A percentile compares a stretch with the other conserved stretches of the same genome.
Conservation (phyloP, 1,140 invertebrate species). For the Capitella teleta region DNA sequence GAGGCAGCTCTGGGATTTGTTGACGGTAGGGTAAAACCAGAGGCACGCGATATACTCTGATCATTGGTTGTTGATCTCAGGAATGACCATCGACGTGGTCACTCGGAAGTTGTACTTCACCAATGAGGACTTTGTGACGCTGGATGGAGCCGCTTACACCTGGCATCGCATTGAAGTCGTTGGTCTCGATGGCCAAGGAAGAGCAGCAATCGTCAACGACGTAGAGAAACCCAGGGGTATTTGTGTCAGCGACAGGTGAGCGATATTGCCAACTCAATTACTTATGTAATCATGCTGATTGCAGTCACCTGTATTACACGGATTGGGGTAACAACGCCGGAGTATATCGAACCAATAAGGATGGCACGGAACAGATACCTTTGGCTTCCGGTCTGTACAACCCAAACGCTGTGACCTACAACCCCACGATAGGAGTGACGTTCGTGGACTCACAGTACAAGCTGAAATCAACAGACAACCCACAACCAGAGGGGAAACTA, state of each 20-base stretch:
- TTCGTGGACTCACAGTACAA: conserved; percentile 23
- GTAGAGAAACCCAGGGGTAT: conserved; percentile 20
- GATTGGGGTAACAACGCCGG: conserved; percentile 22
- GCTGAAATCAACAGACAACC: no score
- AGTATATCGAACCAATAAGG: conserved; percentile 16
- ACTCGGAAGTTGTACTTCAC: conserved; percentile 10
- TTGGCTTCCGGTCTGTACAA: conserved; percentile 16
- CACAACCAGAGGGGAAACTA: no score
- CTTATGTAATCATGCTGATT: conserved; percentile 1
- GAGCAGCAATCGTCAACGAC: conserved; percentile 17
- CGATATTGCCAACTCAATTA: not conserved
- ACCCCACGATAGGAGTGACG: conserved; percentile 16
- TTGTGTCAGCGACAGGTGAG: conserved; percentile 14
- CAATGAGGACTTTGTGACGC: not conserved
- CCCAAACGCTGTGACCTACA: conserved; percentile 20
- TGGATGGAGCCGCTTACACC: conserved; percentile 19
- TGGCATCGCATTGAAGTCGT: conserved; percentile 25
- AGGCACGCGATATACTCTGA: not conserved
- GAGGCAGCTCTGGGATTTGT: conserved; percentile 20
- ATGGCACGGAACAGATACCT: conserved; percentile 17
- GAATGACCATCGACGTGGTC: conserved; percentile 21
- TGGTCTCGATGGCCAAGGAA: conserved; percentile 13
- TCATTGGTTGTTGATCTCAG: conserved; percentile 9
- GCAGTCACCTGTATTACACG: conserved; percentile 21
- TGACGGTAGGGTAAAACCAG: conserved; percentile 14